Base-by-base conservation (phyloP, 1,140 invertebrate genomes). In the Myzus persicae region DNA sequence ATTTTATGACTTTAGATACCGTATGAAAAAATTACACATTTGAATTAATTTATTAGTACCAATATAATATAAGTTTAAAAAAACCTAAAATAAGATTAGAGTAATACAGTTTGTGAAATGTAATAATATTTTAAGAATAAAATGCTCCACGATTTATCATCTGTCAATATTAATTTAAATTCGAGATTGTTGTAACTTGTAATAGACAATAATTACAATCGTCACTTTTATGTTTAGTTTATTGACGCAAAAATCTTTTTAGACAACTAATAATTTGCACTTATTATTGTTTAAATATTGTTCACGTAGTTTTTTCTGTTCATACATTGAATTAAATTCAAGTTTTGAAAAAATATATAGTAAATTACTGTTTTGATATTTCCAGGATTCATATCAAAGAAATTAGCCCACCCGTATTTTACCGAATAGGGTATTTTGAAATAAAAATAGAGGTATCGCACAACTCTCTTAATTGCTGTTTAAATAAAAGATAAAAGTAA, bases 401-500 rank as follows among this genome's bases (percentile, higher is more conserved):
- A 48, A 31, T 51, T 51, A 38, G 46, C 48, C 40, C 20, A 51
- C 87, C 87, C 87, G 87, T 89, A 88, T 88, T 9, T 48, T 11
- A 51, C 46, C 36, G 46, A 51, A 20, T 51, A 38, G 2, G 7
- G n/a, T 51, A 89, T 48, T 51, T 89, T 3, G n/a, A 38, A 51
- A 89, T 89, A 89, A 89, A 89, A 89, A 89, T 89, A 51, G 9
- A 46, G 87, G 87, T 31, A 48, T 24, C 2, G 22, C 22, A 36
- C 44, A 38, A 89, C 46, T 20, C 22, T 51, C 87, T 89, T 51
- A 51, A 89, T 89, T 36, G 46, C n/a, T 51, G 87, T 89, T 24
- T 36, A 51, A 89, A 89, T 38, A 48, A 51, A 89, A 89, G 46
- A 85, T 85, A 85, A 85, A 85, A 85, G 40, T n/a, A 44, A 85